phyloP scores from a whole-genome alignment of 1,140 invertebrate species.

The Bombus confusus region DNA sequence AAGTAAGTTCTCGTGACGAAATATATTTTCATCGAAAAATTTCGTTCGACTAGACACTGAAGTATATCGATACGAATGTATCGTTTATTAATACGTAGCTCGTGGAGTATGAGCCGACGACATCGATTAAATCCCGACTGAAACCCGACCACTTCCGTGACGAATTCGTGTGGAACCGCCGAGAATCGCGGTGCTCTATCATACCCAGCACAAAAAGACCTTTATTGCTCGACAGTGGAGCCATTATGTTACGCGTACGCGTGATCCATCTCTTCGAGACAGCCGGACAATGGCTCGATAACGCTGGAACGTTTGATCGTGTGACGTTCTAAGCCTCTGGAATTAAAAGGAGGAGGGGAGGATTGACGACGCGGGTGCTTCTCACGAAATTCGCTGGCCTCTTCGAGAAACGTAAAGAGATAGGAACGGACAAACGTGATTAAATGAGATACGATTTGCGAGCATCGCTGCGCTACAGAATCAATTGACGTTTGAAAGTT shows the following conservation, averaged over 20 bases:
- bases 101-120: no score
- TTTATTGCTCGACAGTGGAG: slow-evolving; percentile 78
- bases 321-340: slow-evolving; percentile 25
- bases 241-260: slow-evolving; percentile 77
- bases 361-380: background rate
- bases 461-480: no score
- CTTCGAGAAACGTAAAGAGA: background rate
- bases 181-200: slow-evolving; percentile 72
- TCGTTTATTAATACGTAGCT: background rate
- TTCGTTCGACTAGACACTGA: background rate
- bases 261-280: slow-evolving; percentile 80
- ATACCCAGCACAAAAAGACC: slow-evolving; percentile 76
- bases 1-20: background rate
- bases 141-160: slow-evolving; percentile 26
- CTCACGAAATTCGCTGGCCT: slow-evolving; percentile 28
- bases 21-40: background rate
- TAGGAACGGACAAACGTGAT: background rate
- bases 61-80: background rate
- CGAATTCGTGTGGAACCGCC: slow-evolving; percentile 53
- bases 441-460: no score
- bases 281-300: slow-evolving; percentile 76
- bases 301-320: slow-evolving; percentile 65
- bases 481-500: no score
- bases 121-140: slow-evolving; percentile 13
- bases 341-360: slow-evolving; percentile 3